Base-by-base conservation (phyloP, 2,113 vertebrate species). In the Planiliza haematocheilus region DNA sequence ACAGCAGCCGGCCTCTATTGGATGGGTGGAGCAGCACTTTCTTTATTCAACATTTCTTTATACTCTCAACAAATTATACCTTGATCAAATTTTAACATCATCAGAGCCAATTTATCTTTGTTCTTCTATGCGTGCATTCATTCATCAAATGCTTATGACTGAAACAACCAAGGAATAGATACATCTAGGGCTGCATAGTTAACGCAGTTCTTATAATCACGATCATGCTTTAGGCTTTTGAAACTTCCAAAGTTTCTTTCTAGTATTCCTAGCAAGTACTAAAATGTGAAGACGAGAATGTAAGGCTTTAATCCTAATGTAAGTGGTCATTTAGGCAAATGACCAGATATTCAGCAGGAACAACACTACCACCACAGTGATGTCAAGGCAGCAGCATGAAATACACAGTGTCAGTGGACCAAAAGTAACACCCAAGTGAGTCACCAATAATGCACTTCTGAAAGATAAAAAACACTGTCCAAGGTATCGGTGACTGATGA, bases 1-100 rank as follows among this genome's bases (percentile, higher is more conserved):
- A 79, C 49, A 76, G 55, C 60, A 80, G 60, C 37, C 7, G 50
- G 79, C 82, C 70, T 59, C 63, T 38, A 58, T 30, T 73, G 86
- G 87, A 81, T 88, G 87, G 85, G 86, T 88, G 86, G 85, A 90
- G 90, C 87, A 92, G 84, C 89, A 92, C 88, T 85, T 88, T 70
- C 36, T 49, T 20, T 30, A 43, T 38, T 62, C 48, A 51, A 37
- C 13, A 51, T 65, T 48, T 41, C 7, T 16, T 10, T 21, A n/a
- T n/a, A 55, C 38, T 57, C n/a, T 61, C 10, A 1, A 57, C 11
- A 57, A n/a, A 9, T 50, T 42, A 39, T 57, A 43, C 17, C 8
- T 18, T 0, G 12, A 53, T 50, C 7, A 64, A 53, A 67, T 14
- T 17, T 41, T 37, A 30, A 59, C n/a, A 67, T 68, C 14, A 16